phyloP scores from a whole-genome alignment of 23 tunicate species.

The Oikopleura vanhoeffeni region DNA sequence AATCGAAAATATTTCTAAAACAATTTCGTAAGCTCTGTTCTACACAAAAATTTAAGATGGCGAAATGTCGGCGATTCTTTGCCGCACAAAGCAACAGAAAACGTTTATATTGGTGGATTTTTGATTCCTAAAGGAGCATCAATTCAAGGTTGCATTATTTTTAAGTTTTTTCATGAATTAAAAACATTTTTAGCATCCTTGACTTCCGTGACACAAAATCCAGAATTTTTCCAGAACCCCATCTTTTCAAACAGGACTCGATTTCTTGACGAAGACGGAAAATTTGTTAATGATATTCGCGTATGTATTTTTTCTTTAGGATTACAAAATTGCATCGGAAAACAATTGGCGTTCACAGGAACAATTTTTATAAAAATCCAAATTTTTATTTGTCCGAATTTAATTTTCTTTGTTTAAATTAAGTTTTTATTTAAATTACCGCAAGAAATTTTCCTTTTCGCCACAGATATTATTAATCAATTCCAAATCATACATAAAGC shows the following conservation, averaged over 20 bases:
- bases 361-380: too few relatives aligned
- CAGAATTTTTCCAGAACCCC: background rate
- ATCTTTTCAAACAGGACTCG: background rate
- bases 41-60: background rate
- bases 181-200: slow-evolving; percentile 7
- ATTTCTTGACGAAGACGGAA: too few relatives aligned
- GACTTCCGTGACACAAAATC: background rate
- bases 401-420: too few relatives aligned
- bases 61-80: background rate
- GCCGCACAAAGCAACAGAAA: background rate
- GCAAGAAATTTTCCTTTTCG: background rate
- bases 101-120: background rate
- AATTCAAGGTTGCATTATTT: slow-evolving; percentile 7
- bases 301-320: background rate
- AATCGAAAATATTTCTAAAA: too few relatives aligned
- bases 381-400: too few relatives aligned
- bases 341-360: slow-evolving; percentile 1
- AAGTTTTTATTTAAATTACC: too few relatives aligned
- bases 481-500: background rate
- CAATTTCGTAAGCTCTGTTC: background rate
- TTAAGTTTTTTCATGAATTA: too few relatives aligned
- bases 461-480: background rate
- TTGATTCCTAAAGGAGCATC: background rate
- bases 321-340: background rate
- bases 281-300: background rate